phyloP scores from a whole-genome alignment of 2,797 vertebrate species.

The Lateolabrax maculatus region DNA sequence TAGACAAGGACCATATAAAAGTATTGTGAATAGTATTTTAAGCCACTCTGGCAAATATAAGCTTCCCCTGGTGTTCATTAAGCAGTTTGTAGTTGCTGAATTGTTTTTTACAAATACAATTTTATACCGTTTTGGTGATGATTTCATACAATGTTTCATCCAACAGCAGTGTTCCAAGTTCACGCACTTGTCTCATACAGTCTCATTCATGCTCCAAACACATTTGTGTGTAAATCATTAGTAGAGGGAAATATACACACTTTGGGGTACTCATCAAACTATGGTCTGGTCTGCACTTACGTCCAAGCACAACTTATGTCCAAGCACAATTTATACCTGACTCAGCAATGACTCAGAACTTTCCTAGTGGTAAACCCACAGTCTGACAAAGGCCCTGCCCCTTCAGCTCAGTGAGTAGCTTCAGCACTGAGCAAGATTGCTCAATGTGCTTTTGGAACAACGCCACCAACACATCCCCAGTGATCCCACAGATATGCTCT shows the following conservation, averaged over 20 bases:
- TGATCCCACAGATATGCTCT: conserved; percentile 10
- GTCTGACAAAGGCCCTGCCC: conserved; percentile 19
- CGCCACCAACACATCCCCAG: conserved; percentile 4
- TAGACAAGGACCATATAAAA: neutral
- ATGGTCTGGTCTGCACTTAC: neutral
- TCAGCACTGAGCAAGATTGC: conserved; percentile 1
- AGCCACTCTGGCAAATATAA: neutral
- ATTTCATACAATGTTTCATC: conserved; percentile 11
- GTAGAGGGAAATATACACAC: neutral
- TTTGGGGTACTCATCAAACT: conserved; percentile 8
- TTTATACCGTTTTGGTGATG: neutral
- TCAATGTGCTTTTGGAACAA: conserved; percentile 15
- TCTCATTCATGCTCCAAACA: conserved; percentile 16
- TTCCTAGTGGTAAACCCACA: neutral
- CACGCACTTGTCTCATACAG: neutral
- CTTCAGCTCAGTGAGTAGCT: conserved; percentile 18
- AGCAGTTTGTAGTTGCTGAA: neutral
- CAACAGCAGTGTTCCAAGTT: neutral
- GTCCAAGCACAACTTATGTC: conserved; percentile 13
- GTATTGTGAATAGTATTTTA: neutral
- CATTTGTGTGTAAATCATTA: conserved; percentile 10
- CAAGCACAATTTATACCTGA: conserved; percentile 16
- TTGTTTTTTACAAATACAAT: neutral
- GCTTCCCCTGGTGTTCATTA: neutral
- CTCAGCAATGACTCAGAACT: conserved; percentile 14